A percentile compares a stretch with the other conserved stretches of the same genome.
These are phyloP conservation scores for Cephus spinipes DNA, from an alignment of 2,888 invertebrate species.

Conservation along the genomic window DNA sequence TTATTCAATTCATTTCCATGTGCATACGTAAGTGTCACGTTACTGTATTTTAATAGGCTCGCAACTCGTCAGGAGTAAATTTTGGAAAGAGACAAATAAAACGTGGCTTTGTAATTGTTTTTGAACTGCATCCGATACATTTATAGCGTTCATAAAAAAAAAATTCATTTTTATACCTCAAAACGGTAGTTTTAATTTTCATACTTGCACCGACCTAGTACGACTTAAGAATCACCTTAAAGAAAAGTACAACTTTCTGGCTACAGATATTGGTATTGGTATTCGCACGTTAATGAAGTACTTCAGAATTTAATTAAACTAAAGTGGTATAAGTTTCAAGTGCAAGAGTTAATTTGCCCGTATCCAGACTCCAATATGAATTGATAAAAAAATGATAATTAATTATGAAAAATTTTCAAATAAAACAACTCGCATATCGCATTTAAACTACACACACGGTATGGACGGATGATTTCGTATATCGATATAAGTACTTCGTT, in stretches of 20 bases:
- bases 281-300: slow-evolving; percentile 19
- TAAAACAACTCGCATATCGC: too few relatives aligned
- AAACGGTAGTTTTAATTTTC: background rate
- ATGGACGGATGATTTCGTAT: background rate
- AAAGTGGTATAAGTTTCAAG: background rate
- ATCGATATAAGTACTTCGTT: background rate
- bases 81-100: background rate
- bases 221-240: background rate
- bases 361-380: background rate
- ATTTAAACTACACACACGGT: too few relatives aligned
- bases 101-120: too few relatives aligned
- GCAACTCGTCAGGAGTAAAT: background rate
- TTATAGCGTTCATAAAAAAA: background rate
- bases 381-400: background rate
- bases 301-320: slow-evolving; percentile 27
- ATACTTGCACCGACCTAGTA: background rate
- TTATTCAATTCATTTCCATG: background rate
- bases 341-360: background rate
- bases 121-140: background rate
- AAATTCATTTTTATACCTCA: background rate
- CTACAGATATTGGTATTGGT: background rate
- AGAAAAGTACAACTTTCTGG: background rate
- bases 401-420: background rate
- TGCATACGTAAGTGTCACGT: background rate
- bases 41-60: background rate